A percentile compares a stretch with the other conserved stretches of the same genome.
Conservation (phyloP, 92 coral and sea anemone species). For the Zoanthus gigantus region DNA sequence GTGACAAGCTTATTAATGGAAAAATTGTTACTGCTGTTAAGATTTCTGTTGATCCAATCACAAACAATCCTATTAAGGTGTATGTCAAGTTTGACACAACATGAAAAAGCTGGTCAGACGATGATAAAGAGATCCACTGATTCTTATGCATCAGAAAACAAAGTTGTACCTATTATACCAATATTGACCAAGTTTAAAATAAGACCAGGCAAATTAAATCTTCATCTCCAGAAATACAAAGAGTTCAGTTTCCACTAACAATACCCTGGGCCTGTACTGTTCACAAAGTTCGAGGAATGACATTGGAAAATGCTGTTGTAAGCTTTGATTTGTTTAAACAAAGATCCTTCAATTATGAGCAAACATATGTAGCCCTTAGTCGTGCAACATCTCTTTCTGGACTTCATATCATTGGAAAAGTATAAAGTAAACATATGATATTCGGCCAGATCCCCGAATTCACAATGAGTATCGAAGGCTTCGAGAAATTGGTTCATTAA, state of each 20-base stretch:
- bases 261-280: slow-evolving; percentile 47
- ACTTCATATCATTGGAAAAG: not conserved
- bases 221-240: too few relatives aligned
- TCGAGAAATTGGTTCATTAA: not conserved
- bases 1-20: not conserved
- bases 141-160: too few relatives aligned
- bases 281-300: slow-evolving; percentile 72
- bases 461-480: not conserved
- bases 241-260: too few relatives aligned
- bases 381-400: not conserved
- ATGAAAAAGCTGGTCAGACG: too few relatives aligned
- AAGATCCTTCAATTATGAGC: not conserved
- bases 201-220: too few relatives aligned
- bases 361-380: not conserved
- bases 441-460: not conserved
- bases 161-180: too few relatives aligned
- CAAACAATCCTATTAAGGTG: not conserved
- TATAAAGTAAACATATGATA: not conserved
- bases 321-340: slow-evolving; percentile 12
- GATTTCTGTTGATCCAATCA: slow-evolving; percentile 13
- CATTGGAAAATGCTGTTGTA: slow-evolving; percentile 57
- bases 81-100: too few relatives aligned
- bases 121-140: too few relatives aligned
- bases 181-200: too few relatives aligned
- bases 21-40: slow-evolving; percentile 55